Conservation (phyloP, 2,797 vertebrate species). For the Notoglanidium macrostoma region DNA sequence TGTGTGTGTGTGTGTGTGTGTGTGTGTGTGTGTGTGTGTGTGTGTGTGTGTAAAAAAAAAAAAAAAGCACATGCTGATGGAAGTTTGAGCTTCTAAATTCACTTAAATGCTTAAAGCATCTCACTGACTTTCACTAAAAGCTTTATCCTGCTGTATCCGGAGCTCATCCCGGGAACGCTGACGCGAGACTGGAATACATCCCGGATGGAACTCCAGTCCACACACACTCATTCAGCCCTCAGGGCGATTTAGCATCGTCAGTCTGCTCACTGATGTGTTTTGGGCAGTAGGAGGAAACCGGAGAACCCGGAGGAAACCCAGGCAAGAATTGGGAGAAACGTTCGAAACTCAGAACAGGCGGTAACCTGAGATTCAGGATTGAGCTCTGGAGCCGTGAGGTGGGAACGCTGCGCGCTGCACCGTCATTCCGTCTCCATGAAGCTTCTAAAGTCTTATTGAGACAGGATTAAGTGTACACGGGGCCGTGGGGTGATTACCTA, state of each 20-base stretch:
- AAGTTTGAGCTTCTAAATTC: not conserved
- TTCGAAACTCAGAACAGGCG: not conserved
- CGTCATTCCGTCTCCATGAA: too few species aligned
- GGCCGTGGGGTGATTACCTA: not conserved
- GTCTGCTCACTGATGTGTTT: not conserved
- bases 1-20: not conserved
- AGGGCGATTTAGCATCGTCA: not conserved
- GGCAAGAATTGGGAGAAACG: not conserved
- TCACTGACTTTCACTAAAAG: not conserved
- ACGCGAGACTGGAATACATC: not conserved
- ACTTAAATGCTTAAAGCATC: not conserved
- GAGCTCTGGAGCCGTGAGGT: not conserved
- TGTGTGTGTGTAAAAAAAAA: too few species aligned
- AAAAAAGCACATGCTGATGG: not conserved
- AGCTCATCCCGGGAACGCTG: not conserved
- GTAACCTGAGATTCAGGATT: not conserved
- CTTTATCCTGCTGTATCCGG: not conserved
- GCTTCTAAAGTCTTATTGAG: not conserved
- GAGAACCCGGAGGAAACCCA: not conserved
- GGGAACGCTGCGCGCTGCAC: not conserved
- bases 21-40: too few species aligned
- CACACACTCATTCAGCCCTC: not conserved
- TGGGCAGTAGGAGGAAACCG: not conserved
- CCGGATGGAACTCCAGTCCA: not conserved
- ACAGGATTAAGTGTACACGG: not conserved